Percentiles rank a stretch among this genome's conserved stretches.
Evolutionary conservation across 2,888 invertebrate species (phyloP).

Genomic region (Macrophya alboannulata): DNA sequence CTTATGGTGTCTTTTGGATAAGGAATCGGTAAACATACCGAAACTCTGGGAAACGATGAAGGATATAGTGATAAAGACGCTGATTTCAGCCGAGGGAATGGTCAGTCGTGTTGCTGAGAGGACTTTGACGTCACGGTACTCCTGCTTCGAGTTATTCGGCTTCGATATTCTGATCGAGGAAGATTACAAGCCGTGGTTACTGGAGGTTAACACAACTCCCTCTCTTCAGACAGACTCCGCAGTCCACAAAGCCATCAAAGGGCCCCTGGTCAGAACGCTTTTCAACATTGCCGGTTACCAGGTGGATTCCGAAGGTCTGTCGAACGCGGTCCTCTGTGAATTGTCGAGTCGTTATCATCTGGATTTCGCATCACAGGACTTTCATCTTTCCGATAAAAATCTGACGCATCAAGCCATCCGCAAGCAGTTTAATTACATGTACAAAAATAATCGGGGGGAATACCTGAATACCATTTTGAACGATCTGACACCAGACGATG

Average conservation of each 20-base stretch:
- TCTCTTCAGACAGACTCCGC: constrained; percentile 80
- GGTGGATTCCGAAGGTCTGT: constrained; percentile 85
- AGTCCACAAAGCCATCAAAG: constrained; percentile 84
- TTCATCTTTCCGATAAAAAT: not conserved
- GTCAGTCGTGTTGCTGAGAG: constrained; percentile 87
- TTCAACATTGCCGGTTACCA: constrained; percentile 85
- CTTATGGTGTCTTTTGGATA: constrained; percentile 88
- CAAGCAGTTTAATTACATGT: constrained; percentile 21
- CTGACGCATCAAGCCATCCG: constrained; percentile 8
- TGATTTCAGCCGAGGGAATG: constrained; percentile 91
- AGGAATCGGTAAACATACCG: constrained; percentile 87
- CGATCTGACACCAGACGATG: constrained; percentile 92
- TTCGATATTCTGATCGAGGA: constrained; percentile 96
- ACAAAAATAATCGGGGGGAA: constrained; percentile 72
- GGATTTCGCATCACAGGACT: constrained; percentile 14
- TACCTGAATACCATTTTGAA: constrained; percentile 89
- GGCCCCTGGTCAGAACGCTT: constrained; percentile 84
- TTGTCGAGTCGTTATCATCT: constrained; percentile 38
- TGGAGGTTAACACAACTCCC: constrained; percentile 88
- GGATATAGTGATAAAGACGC: constrained; percentile 94
- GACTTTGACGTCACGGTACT: constrained; percentile 89
- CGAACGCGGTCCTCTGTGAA: not conserved
- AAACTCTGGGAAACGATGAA: constrained; percentile 90
- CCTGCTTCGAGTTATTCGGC: constrained; percentile 94
- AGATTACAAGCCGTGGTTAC: constrained; percentile 94